Evolutionary conservation across 2,888 invertebrate species (phyloP), one percentile per base, ranked within the genome.

Genomic region (Melangyna quadrimaculata): DNA sequence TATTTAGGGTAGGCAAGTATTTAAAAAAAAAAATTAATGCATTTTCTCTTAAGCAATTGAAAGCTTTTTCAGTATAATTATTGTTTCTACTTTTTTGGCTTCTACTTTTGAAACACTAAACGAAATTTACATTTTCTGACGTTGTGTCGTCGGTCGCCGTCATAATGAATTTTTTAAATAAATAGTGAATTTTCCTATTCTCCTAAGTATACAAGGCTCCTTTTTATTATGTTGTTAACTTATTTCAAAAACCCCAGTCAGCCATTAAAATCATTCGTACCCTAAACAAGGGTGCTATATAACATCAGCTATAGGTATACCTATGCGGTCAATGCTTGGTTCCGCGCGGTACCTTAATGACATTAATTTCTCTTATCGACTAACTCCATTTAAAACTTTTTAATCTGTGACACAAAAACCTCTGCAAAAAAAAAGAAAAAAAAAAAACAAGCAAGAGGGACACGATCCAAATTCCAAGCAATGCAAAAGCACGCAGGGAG

Each of bases 341-440:
- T 75, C 57, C 72, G 86, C 59, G 81, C 71, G 57, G 81, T 78
- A 78, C 77, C 77, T 81, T 86, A 86, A 86, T 86, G 86, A 78
- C 77, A 86, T 86, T 86, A 86, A 86, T 86, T 86, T 81, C 77
- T 78, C 81, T 86, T 86, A 86, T 86, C 86, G 86, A 81, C 81
- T 86, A 77, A 86, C 81, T 86, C 86, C 86, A 86, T 86, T 86
- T 86, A 86, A 86, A 86, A 86, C 86, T 86, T 86, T 86, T 86
- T 86, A 86, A 86, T 86, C 86, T 86, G 86, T 86, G 81, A 86
- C 77, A 81, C 86, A 81, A 81, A 80, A 77, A 69, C 77, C 67
- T 67, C 45, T 45, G 17, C 6, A 71, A 73, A 82, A 74, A 27
- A 53, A 27, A 78, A 63, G 53, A 29, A 12, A 35, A n/a, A 43